A percentile compares a stretch with the other conserved stretches of the same genome.
Conservation (phyloP, 2,113 vertebrate species). For the Solea senegalensis region DNA sequence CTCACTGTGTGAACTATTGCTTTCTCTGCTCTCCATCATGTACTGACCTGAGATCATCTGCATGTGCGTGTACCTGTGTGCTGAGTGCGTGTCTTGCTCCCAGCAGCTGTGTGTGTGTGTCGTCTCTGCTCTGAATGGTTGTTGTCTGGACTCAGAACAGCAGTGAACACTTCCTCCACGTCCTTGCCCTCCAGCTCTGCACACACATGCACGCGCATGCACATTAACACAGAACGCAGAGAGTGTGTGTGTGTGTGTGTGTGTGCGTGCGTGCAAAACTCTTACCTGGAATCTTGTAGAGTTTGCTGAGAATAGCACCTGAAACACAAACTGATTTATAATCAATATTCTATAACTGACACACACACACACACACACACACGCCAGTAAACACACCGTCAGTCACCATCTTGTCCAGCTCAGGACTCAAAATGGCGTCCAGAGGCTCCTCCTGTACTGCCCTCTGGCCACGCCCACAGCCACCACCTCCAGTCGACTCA, state of each 20-base stretch:
- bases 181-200: slow-evolving; percentile 95
- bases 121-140: slow-evolving; percentile 66
- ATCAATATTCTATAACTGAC: not conserved
- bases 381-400: slow-evolving; percentile 83
- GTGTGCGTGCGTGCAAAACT: too few species aligned
- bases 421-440: slow-evolving; percentile 95
- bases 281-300: slow-evolving; percentile 97
- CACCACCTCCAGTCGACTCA: slow-evolving; percentile 66
- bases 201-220: slow-evolving; percentile 1
- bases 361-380: not conserved
- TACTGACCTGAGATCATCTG: too few species aligned
- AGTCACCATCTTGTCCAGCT: slow-evolving; percentile 97
- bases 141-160: slow-evolving; percentile 88
- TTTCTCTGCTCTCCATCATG: too few species aligned
- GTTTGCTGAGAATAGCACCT: slow-evolving; percentile 94
- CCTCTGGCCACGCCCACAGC: slow-evolving; percentile 79
- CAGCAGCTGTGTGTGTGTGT: slow-evolving; percentile 39
- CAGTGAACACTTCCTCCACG: slow-evolving; percentile 96
- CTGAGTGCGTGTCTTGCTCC: slow-evolving; percentile 32
- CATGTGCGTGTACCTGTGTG: slow-evolving; percentile 29
- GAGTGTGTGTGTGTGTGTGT: too few species aligned
- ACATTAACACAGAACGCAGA: not conserved
- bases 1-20: too few species aligned
- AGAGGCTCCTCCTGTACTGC: slow-evolving; percentile 89
- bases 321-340: slow-evolving; percentile 39